Percentiles rank a stretch among this genome's conserved stretches.
phyloP scores from a whole-genome alignment of 2,113 vertebrate genomes.

The Pterocles orientalis region DNA sequence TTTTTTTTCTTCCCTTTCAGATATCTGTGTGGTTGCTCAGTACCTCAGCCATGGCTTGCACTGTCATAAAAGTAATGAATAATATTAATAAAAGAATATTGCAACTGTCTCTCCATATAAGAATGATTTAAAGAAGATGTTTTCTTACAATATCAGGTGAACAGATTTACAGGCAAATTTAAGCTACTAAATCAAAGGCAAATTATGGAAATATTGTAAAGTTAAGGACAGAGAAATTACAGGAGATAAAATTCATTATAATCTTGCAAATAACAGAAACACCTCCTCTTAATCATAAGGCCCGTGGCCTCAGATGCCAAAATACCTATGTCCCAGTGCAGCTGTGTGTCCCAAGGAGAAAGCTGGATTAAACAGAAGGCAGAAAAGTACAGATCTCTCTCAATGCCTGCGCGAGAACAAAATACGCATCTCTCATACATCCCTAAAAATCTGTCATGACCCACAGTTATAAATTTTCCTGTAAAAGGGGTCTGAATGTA shows the following conservation, averaged over 20 bases:
- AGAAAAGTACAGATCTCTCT: neutral
- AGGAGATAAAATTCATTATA: neutral
- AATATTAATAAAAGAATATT: neutral
- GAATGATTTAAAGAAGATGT: neutral
- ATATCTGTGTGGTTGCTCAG: neutral
- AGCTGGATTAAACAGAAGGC: neutral
- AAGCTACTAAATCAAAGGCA: neutral
- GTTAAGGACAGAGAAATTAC: slow-evolving; percentile 12
- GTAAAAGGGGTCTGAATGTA: neutral
- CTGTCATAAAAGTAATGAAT: neutral
- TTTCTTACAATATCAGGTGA: neutral
- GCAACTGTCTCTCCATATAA: neutral
- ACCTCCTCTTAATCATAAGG: neutral
- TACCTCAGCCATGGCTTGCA: neutral
- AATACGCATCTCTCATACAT: neutral
- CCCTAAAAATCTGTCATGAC: neutral
- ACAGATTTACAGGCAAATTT: neutral
- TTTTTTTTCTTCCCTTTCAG: neutral
- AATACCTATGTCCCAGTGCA: neutral
- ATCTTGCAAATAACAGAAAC: neutral
- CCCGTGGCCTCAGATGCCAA: neutral
- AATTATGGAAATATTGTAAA: neutral
- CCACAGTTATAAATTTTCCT: neutral
- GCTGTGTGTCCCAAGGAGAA: neutral
- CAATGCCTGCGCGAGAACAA: neutral